Evolutionary conservation across 2,797 vertebrate species (phyloP).

Genomic region (Phrynocephalus forsythii): DNA sequence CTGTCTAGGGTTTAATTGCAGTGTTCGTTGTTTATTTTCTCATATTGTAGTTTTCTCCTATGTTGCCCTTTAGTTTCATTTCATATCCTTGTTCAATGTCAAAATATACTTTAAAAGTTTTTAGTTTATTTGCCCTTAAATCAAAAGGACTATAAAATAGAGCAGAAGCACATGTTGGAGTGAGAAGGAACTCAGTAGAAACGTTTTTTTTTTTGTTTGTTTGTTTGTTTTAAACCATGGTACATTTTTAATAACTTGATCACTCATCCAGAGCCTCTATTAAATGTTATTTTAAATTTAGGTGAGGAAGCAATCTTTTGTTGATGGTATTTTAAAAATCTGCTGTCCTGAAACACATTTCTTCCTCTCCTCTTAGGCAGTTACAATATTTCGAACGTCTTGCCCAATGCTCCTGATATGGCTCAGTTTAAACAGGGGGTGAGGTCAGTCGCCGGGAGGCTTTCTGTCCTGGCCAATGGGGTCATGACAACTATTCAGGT

Average conservation of each 20-base stretch:
- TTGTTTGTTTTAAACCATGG: too few relatives aligned
- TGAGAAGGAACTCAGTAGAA: background rate
- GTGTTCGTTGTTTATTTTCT: too few relatives aligned
- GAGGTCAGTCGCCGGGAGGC: conserved; percentile 90
- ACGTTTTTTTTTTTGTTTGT: too few relatives aligned
- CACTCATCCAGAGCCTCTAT: background rate
- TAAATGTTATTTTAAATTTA: background rate
- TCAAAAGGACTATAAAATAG: background rate
- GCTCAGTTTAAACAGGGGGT: conserved; percentile 92
- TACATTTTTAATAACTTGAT: background rate
- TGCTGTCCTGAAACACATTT: background rate
- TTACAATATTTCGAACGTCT: conserved; percentile 86
- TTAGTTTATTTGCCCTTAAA: too few relatives aligned
- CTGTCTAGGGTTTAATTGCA: too few relatives aligned
- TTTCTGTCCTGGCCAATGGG: conserved; percentile 95
- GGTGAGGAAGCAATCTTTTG: rapidly evolving
- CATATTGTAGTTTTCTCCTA: too few relatives aligned
- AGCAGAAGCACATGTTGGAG: background rate
- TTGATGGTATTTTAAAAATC: background rate
- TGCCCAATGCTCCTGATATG: conserved; percentile 93
- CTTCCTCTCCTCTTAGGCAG: conserved; percentile 76
- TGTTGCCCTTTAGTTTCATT: too few relatives aligned
- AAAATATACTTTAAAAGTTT: too few relatives aligned
- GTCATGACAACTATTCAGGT: conserved; percentile 96
- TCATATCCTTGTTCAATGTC: too few relatives aligned